phyloP scores from a whole-genome alignment of 1,140 invertebrate species.

The Tetramorium simillimum region DNA sequence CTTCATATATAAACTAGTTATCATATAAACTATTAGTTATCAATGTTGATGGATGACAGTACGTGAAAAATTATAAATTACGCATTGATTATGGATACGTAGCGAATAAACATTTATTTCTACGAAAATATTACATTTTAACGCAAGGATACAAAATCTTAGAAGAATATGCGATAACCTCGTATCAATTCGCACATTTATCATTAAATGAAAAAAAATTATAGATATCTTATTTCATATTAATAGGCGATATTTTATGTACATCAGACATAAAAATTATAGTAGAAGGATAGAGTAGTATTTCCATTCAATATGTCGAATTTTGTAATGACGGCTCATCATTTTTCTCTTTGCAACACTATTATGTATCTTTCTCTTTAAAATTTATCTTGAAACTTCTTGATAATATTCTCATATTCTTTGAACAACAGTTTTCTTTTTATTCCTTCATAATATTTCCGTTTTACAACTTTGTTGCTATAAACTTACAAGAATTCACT shows the following conservation, averaged over 20 bases:
- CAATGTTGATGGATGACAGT: neutral
- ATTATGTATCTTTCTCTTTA: neutral
- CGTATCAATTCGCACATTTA: neutral
- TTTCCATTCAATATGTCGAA: neutral
- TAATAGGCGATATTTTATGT: neutral
- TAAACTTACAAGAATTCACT: neutral
- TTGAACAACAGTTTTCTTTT: neutral
- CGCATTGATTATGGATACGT: neutral
- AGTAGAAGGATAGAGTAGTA: neutral
- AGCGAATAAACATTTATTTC: neutral
- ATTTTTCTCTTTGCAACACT: neutral
- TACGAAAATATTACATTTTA: neutral
- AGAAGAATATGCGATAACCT: constrained; percentile 3
- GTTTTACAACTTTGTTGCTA: neutral
- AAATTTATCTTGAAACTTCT: neutral
- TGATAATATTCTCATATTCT: neutral
- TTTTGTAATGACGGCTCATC: neutral
- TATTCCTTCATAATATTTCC: neutral
- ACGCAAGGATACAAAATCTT: neutral
- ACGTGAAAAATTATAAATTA: neutral
- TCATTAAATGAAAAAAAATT: neutral
- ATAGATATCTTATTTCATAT: neutral
- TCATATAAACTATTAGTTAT: neutral
- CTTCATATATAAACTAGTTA: neutral
- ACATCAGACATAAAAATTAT: neutral